Percentiles rank a stretch among this genome's conserved stretches.
These are phyloP conservation scores for Aphidius ervi DNA, from an alignment of 1,140 invertebrate genomes.

Conservation along the genomic window DNA sequence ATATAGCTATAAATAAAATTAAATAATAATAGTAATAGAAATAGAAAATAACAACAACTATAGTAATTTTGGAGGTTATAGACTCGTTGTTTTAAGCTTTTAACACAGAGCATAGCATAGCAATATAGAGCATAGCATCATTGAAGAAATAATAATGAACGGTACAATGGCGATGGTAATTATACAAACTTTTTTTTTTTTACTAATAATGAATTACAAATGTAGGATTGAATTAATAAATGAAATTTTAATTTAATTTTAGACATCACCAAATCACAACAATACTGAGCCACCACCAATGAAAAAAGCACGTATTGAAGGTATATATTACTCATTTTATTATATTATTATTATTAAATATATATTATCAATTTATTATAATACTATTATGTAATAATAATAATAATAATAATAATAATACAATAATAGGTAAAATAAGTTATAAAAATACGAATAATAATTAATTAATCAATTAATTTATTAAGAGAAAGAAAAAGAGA, in stretches of 20 bases:
- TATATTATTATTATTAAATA: no score
- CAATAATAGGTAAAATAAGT: conserved; percentile 15
- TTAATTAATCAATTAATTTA: neutral
- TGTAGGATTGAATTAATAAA: no score
- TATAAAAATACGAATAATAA: conserved; percentile 10
- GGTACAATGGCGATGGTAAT: conserved; percentile 47
- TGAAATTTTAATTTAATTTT: conserved; percentile 1
- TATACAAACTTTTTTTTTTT: conserved; percentile 3
- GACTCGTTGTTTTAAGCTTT: no score
- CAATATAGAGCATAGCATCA: neutral
- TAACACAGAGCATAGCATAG: no score
- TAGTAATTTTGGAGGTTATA: no score
- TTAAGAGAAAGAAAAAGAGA: neutral
- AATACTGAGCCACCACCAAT: conserved; percentile 38
- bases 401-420: no score
- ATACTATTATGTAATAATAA: conserved; percentile 22
- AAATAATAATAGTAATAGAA: no score
- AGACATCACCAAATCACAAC: conserved; percentile 35
- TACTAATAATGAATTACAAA: no score
- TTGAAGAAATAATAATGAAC: conserved; percentile 35
- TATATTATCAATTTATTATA: conserved; percentile 14
- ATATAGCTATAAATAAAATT: no score
- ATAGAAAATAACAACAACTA: no score
- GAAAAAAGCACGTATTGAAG: conserved; percentile 47
- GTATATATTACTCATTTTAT: conserved; percentile 29